Evolutionary conservation across 2,797 vertebrate genomes (phyloP).

Genomic region (Tenualosa thibaudeaui): DNA sequence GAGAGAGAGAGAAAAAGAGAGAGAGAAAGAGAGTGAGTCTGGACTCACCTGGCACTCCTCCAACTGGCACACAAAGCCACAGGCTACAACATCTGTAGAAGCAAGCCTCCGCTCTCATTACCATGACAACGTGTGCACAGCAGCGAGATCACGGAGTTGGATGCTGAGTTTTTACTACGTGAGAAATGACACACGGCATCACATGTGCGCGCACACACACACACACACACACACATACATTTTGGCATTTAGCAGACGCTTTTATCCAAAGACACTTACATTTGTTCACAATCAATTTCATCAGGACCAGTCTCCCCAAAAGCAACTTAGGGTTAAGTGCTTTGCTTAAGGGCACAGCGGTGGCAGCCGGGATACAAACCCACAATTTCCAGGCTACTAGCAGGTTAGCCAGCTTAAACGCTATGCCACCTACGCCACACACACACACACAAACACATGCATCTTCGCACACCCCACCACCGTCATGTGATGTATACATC

Average conservation of each 20-base stretch:
- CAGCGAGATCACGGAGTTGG: neutral
- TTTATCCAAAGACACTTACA: neutral
- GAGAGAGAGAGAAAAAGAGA: slow-evolving; percentile 30
- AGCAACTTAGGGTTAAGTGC: too few species aligned
- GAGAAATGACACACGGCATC: neutral
- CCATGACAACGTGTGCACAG: slow-evolving; percentile 19
- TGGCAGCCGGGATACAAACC: too few species aligned
- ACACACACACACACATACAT: neutral
- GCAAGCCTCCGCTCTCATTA: slow-evolving; percentile 17
- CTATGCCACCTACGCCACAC: neutral
- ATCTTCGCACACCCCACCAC: neutral
- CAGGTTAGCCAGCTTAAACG: too few species aligned
- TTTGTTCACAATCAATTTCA: too few species aligned
- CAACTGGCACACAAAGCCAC: slow-evolving; percentile 23
- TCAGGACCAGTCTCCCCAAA: too few species aligned
- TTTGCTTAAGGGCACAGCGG: too few species aligned
- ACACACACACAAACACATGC: neutral
- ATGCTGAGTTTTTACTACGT: neutral
- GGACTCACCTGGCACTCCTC: neutral
- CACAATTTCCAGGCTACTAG: too few species aligned
- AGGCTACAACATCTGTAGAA: slow-evolving; percentile 15
- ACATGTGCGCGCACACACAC: neutral
- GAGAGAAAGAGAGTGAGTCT: neutral
- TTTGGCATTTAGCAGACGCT: too few species aligned
- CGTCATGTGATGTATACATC: too few species aligned